These are phyloP conservation scores for Coluber constrictor DNA, from an alignment of 2,797 vertebrate genomes.

Conservation along the genomic window DNA sequence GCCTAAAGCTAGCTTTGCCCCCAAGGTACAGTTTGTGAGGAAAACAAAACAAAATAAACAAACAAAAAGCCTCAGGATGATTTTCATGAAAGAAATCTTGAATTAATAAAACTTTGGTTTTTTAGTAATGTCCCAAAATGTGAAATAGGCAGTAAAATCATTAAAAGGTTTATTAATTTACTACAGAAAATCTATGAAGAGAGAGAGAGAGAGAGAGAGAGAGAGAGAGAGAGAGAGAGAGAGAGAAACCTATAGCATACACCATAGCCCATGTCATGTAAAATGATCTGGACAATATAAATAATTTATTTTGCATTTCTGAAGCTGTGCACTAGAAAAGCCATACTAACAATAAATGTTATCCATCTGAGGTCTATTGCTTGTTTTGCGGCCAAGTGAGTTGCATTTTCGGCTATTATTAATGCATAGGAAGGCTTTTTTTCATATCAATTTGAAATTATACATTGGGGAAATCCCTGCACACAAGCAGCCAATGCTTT, in stretches of 20 bases:
- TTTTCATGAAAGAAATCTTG: neutral
- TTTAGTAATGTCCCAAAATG: neutral
- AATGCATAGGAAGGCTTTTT: slow-evolving; percentile 74
- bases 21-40: neutral
- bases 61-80: neutral
- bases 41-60: neutral
- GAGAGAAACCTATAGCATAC: neutral
- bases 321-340: slow-evolving; percentile 69
- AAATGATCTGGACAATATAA: slow-evolving; percentile 59
- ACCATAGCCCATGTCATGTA: slow-evolving; percentile 43
- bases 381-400: slow-evolving; percentile 70
- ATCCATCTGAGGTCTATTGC: slow-evolving; percentile 75
- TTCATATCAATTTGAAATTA: slow-evolving; percentile 86
- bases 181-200: slow-evolving; percentile 33
- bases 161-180: slow-evolving; percentile 50
- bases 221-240: neutral
- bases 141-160: slow-evolving; percentile 20
- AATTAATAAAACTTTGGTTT: neutral
- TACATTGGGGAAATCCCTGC: slow-evolving; percentile 81
- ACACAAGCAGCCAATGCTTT: slow-evolving; percentile 76
- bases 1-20: neutral
- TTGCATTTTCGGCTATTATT: slow-evolving; percentile 76
- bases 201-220: neutral
- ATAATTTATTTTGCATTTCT: slow-evolving; percentile 70
- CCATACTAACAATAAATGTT: slow-evolving; percentile 72